A percentile compares a stretch with the other conserved stretches of the same genome.
Conservation (phyloP, 2,113 vertebrate species). For the Protobothrops flavoviridis region DNA sequence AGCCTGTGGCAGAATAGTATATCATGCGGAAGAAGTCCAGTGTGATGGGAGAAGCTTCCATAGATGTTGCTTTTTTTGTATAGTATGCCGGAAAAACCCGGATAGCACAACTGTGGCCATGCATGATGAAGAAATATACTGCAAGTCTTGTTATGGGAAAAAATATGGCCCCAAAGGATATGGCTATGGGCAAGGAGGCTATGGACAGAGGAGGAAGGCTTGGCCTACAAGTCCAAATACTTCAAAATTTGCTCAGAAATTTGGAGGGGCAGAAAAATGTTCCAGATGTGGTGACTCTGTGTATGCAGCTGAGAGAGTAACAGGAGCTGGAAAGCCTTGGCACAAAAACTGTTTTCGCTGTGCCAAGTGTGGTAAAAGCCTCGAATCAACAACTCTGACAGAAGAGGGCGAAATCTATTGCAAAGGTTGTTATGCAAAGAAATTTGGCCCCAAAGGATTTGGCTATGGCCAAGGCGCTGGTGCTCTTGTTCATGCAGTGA, state of each 20-base stretch:
- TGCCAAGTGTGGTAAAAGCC: slow-evolving; percentile 93
- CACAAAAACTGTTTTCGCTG: slow-evolving; percentile 97
- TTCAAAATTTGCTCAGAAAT: slow-evolving; percentile 94
- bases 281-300: slow-evolving; percentile 88
- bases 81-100: slow-evolving; percentile 91
- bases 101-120: slow-evolving; percentile 91
- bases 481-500: slow-evolving; percentile 82
- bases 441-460: slow-evolving; percentile 84
- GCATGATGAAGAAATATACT: slow-evolving; percentile 90
- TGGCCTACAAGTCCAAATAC: slow-evolving; percentile 88
- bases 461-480: slow-evolving; percentile 82
- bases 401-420: slow-evolving; percentile 98
- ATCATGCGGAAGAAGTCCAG: slow-evolving; percentile 94
- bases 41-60: slow-evolving; percentile 92
- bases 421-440: slow-evolving; percentile 89
- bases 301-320: slow-evolving; percentile 92
- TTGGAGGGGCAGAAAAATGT: slow-evolving; percentile 88
- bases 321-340: slow-evolving; percentile 96
- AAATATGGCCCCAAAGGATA: slow-evolving; percentile 95
- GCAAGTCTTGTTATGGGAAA: slow-evolving; percentile 93
- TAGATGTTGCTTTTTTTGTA: slow-evolving; percentile 92
- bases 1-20: slow-evolving; percentile 82
- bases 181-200: slow-evolving; percentile 84
- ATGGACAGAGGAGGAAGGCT: slow-evolving; percentile 92
- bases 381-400: slow-evolving; percentile 94